Percentiles rank a stretch among this genome's conserved stretches.
Conservation (phyloP, 2,113 vertebrate genomes). For the Rafetus swinhoei region DNA sequence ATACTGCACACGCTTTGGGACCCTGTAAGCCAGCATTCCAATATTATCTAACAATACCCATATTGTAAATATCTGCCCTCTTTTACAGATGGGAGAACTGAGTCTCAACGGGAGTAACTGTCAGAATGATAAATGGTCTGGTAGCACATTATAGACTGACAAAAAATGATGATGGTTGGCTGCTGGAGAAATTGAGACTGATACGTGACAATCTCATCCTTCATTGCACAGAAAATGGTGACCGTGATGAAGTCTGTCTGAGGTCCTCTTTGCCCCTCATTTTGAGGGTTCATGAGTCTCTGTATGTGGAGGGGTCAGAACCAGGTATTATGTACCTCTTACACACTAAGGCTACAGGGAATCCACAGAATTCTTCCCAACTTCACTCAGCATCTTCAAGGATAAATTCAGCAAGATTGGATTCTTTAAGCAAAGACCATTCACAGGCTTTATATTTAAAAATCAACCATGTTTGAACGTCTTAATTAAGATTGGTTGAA, state of each 20-base stretch:
- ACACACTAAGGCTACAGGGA: background rate
- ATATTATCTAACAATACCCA: background rate
- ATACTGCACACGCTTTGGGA: too few relatives aligned
- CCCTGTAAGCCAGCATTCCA: too few relatives aligned
- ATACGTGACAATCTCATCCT: background rate
- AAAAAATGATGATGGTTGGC: background rate
- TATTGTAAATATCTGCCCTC: background rate
- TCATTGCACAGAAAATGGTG: background rate
- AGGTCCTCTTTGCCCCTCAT: background rate
- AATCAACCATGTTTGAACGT: background rate
- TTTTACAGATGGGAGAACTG: background rate
- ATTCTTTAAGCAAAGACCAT: background rate
- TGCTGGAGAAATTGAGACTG: background rate
- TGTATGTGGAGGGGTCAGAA: background rate
- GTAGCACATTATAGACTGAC: too few relatives aligned
- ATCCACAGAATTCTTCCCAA: background rate
- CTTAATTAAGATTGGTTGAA: background rate
- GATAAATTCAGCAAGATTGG: rapidly evolving
- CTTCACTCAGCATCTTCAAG: background rate
- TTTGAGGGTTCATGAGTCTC: background rate
- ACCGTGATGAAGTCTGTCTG: background rate
- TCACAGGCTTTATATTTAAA: background rate
- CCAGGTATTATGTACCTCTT: background rate
- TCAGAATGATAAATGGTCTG: too few relatives aligned
- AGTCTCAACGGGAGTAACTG: background rate